Conservation (phyloP, 2,797 vertebrate genomes). For the Galagoides demidoff region DNA sequence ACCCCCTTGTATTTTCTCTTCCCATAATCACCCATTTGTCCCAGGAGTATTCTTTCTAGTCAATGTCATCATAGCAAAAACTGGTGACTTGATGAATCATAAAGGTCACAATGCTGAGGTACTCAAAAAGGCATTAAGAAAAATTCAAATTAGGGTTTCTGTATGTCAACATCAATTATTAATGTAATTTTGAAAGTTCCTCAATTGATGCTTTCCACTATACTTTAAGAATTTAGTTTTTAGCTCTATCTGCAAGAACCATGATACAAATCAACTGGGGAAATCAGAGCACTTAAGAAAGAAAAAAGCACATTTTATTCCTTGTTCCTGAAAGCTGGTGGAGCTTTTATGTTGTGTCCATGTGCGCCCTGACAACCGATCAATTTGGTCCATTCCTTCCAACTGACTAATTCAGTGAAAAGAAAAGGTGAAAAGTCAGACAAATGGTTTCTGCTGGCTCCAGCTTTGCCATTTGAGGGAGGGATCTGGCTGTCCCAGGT, state of each 20-base stretch:
- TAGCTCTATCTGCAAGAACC: neutral
- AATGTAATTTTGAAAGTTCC: conserved; percentile 2
- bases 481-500: neutral
- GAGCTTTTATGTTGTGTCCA: conserved; percentile 5
- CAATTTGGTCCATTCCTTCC: neutral
- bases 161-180: neutral
- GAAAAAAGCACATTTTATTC: neutral
- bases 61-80: neutral
- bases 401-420: neutral
- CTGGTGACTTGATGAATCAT: neutral
- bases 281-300: neutral
- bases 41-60: neutral
- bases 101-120: neutral
- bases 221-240: neutral
- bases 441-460: neutral
- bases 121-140: neutral
- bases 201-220: neutral
- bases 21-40: neutral
- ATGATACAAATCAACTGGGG: neutral
- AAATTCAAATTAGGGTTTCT: neutral
- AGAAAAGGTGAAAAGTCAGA: neutral
- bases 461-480: neutral
- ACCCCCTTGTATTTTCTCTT: neutral
- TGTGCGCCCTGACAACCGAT: neutral
- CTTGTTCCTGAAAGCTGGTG: neutral